Conservation (phyloP, 2,888 invertebrate genomes). For the Drosophila villosipedis region DNA sequence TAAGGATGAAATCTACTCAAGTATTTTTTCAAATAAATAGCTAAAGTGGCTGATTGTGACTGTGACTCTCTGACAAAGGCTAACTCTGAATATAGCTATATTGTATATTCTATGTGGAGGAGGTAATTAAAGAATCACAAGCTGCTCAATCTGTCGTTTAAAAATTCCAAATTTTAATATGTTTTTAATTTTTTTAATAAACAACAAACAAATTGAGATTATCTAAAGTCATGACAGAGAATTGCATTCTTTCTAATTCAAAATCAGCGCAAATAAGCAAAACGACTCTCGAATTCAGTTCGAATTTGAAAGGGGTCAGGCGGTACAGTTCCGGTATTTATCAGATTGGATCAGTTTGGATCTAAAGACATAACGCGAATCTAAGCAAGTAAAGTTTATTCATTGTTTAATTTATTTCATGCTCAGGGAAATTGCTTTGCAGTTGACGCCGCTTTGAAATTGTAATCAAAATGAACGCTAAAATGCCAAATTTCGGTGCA, state of each 20-base stretch:
- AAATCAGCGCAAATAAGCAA: not conserved
- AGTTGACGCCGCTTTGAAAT: slow-evolving; percentile 21
- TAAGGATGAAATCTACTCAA: not conserved
- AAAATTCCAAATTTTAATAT: slow-evolving; percentile 15
- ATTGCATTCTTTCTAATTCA: not conserved
- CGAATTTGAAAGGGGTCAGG: not conserved
- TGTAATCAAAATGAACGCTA: slow-evolving; percentile 40
- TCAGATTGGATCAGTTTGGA: not conserved
- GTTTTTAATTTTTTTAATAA: not conserved
- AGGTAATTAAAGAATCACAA: not conserved
- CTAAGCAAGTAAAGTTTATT: not conserved
- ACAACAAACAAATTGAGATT: not conserved
- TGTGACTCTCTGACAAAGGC: not conserved
- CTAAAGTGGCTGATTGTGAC: not conserved
- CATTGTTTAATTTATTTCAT: not conserved
- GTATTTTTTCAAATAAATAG: not conserved
- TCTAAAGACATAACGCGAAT: too few relatives aligned
- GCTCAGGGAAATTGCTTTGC: not conserved
- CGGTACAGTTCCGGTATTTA: not conserved
- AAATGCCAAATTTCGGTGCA: slow-evolving; percentile 25
- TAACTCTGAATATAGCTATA: not conserved
- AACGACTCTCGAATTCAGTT: not conserved
- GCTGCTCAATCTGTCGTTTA: slow-evolving; percentile 14
- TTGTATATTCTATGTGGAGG: not conserved
- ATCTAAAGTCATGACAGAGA: not conserved